A percentile compares a stretch with the other conserved stretches of the same genome.
phyloP scores from a whole-genome alignment of 2,797 vertebrate species.

The Toxotes lorentzi region DNA sequence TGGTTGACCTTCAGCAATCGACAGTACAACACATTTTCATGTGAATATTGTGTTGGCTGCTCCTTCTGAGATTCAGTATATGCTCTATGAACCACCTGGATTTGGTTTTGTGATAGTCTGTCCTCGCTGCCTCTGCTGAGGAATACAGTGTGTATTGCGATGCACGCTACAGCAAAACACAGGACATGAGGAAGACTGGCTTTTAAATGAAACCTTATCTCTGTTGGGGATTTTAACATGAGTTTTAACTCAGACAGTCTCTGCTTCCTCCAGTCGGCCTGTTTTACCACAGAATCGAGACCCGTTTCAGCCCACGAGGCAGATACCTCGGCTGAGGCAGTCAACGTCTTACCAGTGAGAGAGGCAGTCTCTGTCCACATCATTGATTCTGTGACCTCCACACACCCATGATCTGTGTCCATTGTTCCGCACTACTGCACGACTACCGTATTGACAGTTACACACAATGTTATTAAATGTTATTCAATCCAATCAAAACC shows the following conservation, averaged over 20 bases:
- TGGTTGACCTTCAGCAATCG: not conserved
- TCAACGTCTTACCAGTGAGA: not conserved
- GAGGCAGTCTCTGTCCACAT: not conserved
- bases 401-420: not conserved
- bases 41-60: not conserved
- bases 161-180: not conserved
- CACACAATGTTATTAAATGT: constrained; percentile 68
- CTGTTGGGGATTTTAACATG: constrained; percentile 7
- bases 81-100: not conserved
- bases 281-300: constrained; percentile 28
- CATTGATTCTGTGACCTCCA: constrained; percentile 1
- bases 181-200: constrained; percentile 20
- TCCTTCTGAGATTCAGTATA: not conserved
- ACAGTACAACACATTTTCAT: not conserved
- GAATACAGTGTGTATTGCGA: not conserved
- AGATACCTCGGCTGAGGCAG: constrained; percentile 18
- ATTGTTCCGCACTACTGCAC: constrained; percentile 27
- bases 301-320: constrained; percentile 7
- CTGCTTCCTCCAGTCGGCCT: constrained; percentile 12
- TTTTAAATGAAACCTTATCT: constrained; percentile 2
- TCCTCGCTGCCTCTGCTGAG: not conserved
- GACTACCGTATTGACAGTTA: constrained; percentile 66
- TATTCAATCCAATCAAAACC: constrained; percentile 70
- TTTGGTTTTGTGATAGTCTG: not conserved
- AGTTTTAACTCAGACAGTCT: constrained; percentile 15